Evolutionary conservation across 1,140 invertebrate species (phyloP).

Genomic region (Brachionus asplanchnoidis): DNA sequence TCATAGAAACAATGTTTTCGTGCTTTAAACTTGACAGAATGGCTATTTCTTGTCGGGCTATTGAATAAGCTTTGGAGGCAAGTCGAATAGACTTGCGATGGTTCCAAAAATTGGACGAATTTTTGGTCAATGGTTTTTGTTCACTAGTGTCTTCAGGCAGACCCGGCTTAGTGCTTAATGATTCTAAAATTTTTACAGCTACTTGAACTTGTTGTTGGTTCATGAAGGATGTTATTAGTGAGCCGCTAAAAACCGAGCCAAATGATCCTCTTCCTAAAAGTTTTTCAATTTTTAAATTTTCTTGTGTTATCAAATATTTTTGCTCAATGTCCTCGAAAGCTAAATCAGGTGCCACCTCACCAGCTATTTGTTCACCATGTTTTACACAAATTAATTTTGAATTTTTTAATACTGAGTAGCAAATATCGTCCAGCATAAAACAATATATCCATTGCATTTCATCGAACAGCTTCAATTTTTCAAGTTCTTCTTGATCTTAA

Average conservation of each 20-base stretch:
- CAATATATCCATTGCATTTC: slow-evolving; percentile 31
- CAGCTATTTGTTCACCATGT: neutral
- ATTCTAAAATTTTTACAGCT: slow-evolving; percentile 30
- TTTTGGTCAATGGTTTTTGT: neutral
- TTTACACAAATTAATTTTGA: slow-evolving; percentile 13
- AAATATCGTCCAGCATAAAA: slow-evolving; percentile 37
- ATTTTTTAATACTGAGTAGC: slow-evolving; percentile 37
- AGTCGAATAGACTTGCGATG: slow-evolving; percentile 16
- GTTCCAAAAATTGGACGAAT: neutral
- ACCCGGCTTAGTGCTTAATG: neutral
- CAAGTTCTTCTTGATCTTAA: neutral
- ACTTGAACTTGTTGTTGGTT: neutral
- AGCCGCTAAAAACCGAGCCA: slow-evolving; percentile 86
- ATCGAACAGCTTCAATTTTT: slow-evolving; percentile 1
- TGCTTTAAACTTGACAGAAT: slow-evolving; percentile 18
- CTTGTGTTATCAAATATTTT: slow-evolving; percentile 68
- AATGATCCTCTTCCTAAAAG: slow-evolving; percentile 90
- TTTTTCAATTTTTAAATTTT: slow-evolving; percentile 70
- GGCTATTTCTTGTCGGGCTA: slow-evolving; percentile 36
- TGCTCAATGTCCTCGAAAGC: slow-evolving; percentile 48
- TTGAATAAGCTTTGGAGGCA: slow-evolving; percentile 26
- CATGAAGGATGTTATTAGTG: slow-evolving; percentile 63
- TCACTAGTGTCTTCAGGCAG: neutral
- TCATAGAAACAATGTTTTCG: slow-evolving; percentile 23
- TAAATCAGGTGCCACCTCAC: slow-evolving; percentile 21